Conservation (phyloP, 2,888 invertebrate genomes). For the Cosmopolites sordidus region DNA sequence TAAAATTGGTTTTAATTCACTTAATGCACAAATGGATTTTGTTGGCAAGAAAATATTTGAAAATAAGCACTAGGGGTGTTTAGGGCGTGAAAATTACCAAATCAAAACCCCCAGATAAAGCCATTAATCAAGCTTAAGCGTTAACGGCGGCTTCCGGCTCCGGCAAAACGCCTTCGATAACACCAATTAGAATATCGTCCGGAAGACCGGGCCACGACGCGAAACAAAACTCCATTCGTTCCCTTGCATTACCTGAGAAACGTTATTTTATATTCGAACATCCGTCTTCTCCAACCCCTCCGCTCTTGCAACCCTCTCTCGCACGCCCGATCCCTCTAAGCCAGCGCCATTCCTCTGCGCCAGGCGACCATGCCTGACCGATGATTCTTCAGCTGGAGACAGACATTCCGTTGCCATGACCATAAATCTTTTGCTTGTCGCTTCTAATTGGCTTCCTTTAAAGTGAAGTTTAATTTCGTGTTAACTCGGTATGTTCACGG, state of each 20-base stretch:
- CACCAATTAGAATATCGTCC: background rate
- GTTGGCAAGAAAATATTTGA: too few relatives aligned
- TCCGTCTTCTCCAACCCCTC: constrained; percentile 23
- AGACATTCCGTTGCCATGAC: constrained; percentile 49
- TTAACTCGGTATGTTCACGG: constrained; percentile 37
- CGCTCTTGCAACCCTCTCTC: constrained; percentile 8
- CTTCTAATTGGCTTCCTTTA: constrained; percentile 51
- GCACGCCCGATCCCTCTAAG: constrained; percentile 22
- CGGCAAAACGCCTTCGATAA: background rate
- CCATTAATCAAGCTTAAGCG: background rate
- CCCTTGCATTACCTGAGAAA: constrained; percentile 25
- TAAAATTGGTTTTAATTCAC: too few relatives aligned
- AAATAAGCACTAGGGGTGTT: too few relatives aligned
- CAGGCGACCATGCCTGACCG: constrained; percentile 43
- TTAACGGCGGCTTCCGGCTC: background rate
- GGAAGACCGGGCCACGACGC: background rate
- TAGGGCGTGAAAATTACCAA: too few relatives aligned
- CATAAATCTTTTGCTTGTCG: constrained; percentile 50
- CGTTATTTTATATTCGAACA: constrained; percentile 26
- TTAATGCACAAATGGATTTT: too few relatives aligned
- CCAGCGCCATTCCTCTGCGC: constrained; percentile 18
- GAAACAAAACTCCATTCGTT: constrained; percentile 9
- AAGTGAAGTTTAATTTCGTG: constrained; percentile 45
- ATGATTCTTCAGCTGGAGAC: constrained; percentile 49
- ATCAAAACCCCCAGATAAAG: background rate